These are phyloP conservation scores for Caenorhabditis virilis DNA, from an alignment of 2,888 invertebrate genomes.

Conservation along the genomic window DNA sequence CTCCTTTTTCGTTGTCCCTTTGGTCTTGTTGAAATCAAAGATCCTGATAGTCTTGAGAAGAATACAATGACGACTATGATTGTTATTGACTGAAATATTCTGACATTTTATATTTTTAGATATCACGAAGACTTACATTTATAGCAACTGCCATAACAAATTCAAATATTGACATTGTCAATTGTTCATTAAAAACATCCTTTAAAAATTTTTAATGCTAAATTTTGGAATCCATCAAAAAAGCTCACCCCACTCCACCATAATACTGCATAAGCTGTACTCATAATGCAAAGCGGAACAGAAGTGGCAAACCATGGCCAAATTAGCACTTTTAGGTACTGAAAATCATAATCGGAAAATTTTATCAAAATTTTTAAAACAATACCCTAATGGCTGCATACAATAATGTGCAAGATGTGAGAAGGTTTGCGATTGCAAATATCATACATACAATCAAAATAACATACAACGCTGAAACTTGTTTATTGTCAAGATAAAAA, in stretches of 20 bases:
- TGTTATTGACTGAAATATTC: slow-evolving; percentile 50
- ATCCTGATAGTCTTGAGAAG: slow-evolving; percentile 59
- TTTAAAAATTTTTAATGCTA: too few relatives aligned
- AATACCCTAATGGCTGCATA: slow-evolving; percentile 59
- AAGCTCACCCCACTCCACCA: slow-evolving; percentile 64
- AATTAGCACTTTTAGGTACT: slow-evolving; percentile 53
- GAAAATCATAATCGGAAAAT: slow-evolving; percentile 17
- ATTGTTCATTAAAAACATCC: slow-evolving; percentile 66
- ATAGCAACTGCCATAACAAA: slow-evolving; percentile 63
- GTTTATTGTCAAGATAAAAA: too few relatives aligned
- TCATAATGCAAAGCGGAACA: slow-evolving; percentile 53
- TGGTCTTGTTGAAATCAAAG: slow-evolving; percentile 54
- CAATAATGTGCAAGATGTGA: slow-evolving; percentile 52
- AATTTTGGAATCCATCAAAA: not conserved
- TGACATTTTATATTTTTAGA: not conserved
- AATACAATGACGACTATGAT: slow-evolving; percentile 61
- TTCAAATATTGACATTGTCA: slow-evolving; percentile 64
- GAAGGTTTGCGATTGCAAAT: slow-evolving; percentile 54
- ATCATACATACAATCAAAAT: slow-evolving; percentile 61
- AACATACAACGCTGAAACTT: slow-evolving; percentile 58
- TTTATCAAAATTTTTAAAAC: too few relatives aligned
- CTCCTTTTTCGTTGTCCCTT: slow-evolving; percentile 9
- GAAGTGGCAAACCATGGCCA: slow-evolving; percentile 63
- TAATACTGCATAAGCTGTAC: slow-evolving; percentile 62
- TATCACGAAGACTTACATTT: slow-evolving; percentile 39